Evolutionary conservation across 2,888 invertebrate species (phyloP), one percentile per base, ranked within the genome.

Genomic region (Ennomos fuscantarius): DNA sequence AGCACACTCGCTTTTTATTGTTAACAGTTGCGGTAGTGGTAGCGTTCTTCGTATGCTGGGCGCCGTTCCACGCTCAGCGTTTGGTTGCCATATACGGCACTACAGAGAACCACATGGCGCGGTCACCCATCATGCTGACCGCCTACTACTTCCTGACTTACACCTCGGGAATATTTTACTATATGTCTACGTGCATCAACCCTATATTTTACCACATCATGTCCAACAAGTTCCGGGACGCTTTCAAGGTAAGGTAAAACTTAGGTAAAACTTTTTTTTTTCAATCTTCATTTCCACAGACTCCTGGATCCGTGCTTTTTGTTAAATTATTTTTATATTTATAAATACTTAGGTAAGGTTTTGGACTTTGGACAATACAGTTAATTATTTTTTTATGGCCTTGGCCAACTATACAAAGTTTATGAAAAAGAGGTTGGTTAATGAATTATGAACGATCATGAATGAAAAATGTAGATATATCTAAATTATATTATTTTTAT

Each of bases 201-300:
- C 98, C 99, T 0, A 93, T 98, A 63, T 94, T 98, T 37, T 99
- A 99, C 89, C 97, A 98, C 86, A 96, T 98, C 52, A 97, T 99
- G 98, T 98, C 98, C 9, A 95, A 97, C 82, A 98, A 98, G 84
- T 99, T 98, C 81, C 94, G 98, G 44, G 96, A 96, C 66, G 98
- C 98, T 43, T 98, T 98, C 87, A 97, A 96, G 95, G 97, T 97
- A 89, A 82, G 24, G 97, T 97, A 89, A 82, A 6, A 24, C 24
- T 24, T 24, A 24, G n/a, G n/a, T n/a, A n/a, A n/a, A n/a, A n/a
- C n/a, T n/a, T n/a, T n/a, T n/a, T n/a, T n/a, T n/a, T n/a, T n/a
- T n/a, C n/a, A n/a, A n/a, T n/a, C n/a, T n/a, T n/a, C n/a, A n/a
- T n/a, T n/a, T n/a, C n/a, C n/a, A n/a, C n/a, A n/a, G n/a, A n/a